These are phyloP conservation scores for Decapterus maruadsi DNA, from an alignment of 2,797 vertebrate genomes.

Conservation along the genomic window DNA sequence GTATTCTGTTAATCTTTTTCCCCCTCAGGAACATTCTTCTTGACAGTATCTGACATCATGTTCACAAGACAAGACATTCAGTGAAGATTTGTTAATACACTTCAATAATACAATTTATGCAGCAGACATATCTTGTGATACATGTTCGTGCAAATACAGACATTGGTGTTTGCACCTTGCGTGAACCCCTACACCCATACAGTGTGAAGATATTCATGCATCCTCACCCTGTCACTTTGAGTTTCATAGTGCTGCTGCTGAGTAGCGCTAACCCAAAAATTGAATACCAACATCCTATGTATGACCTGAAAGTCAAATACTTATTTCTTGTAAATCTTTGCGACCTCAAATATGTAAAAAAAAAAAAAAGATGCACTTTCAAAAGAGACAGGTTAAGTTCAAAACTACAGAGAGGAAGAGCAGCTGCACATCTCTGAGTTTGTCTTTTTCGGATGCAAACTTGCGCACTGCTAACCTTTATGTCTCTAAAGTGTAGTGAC, in stretches of 20 bases:
- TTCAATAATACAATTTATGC: background rate
- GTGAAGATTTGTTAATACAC: background rate
- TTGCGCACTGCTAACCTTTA: constrained; percentile 75
- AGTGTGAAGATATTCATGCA: background rate
- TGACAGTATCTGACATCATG: background rate
- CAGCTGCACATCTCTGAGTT: constrained; percentile 48
- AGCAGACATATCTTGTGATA: background rate
- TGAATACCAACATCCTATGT: background rate
- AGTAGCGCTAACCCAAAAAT: background rate
- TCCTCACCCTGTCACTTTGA: background rate
- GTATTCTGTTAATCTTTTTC: background rate
- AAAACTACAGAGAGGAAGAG: constrained; percentile 5
- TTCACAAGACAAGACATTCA: background rate
- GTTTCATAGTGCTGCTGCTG: background rate
- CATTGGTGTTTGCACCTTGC: constrained; percentile 9
- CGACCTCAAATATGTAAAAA: constrained; percentile 5
- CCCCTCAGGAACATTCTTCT: background rate
- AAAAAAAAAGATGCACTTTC: background rate
- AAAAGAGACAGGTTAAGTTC: constrained; percentile 6
- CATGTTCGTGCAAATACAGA: background rate
- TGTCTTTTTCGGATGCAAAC: constrained; percentile 58
- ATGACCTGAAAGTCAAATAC: constrained; percentile 13
- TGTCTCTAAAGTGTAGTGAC: constrained; percentile 74
- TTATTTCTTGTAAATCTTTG: constrained; percentile 9
- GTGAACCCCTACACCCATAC: background rate